Base-by-base conservation (phyloP, 2,113 vertebrate genomes). In the Odobenus rosmarus region DNA sequence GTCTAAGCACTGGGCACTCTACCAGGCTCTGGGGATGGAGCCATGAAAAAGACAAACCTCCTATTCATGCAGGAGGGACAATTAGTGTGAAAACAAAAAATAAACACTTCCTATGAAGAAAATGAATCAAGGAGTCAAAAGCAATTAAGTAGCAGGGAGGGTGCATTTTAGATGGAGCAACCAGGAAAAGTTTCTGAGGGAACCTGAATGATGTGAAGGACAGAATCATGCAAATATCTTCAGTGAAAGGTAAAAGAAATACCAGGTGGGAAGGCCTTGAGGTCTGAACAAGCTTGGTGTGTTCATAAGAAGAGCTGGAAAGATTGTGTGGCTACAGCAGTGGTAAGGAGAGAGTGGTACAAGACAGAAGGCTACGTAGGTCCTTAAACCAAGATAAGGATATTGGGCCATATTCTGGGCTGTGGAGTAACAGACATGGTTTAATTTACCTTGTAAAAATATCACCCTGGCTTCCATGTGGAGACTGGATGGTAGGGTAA, bases 31-130 rank as follows among this genome's bases (percentile, higher is more conserved):
- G 53, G 33, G 9, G 39, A 80, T 49, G 23, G 11, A 90, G 16
- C 57, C 62, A 81, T 24, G 18, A 36, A 61, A 71, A 97, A 74
- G 31, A 62, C n/a, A 95, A 87, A 90, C 36, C 15, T 77, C 24
- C 33, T 53, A 4, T 72, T 96, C 33, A 61, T 93, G 26, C 1
- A 95, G 42, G 64, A 96, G 55, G 31, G 31, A 61, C 4, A 33
- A 64, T 71, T 69, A 77, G 19, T 24, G 76, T 31, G 59, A 39
- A 62, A 88, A 53, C n/a, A 49, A 85, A 90, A 84, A 86, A 12
- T 80, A 93, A 90, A 80, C 46, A 92, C 21, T 79, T 79, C 3
- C 4, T n/a, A 55, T 74, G 11, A 90, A 95, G 23, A 97, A 96
- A 97, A 91, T 57, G 21, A 93, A 33, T 71, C 55, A 87, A 87